Percentiles rank a stretch among this genome's conserved stretches.
Conservation (phyloP, 2,888 invertebrate genomes). For the Parnassius glacialis region DNA sequence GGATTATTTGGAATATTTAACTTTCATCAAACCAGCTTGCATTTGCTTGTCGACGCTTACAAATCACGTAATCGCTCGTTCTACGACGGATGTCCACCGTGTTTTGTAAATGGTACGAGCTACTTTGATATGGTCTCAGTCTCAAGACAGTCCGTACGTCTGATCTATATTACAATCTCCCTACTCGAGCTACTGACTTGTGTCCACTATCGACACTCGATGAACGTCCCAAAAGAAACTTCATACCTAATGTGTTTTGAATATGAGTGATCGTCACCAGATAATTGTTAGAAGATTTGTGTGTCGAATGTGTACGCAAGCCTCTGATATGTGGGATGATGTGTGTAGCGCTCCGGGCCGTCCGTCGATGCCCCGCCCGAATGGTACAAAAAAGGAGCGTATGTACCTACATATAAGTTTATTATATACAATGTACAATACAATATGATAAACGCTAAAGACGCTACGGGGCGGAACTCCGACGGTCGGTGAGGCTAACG, state of each 20-base stretch:
- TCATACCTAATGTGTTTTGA: neutral
- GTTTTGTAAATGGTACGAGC: constrained; percentile 52
- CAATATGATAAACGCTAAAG: constrained; percentile 69
- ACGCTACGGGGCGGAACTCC: constrained; percentile 62
- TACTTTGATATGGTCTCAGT: constrained; percentile 80
- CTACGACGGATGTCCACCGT: constrained; percentile 71
- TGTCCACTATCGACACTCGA: constrained; percentile 56
- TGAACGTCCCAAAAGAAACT: constrained; percentile 2
- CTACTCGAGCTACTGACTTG: constrained; percentile 75
- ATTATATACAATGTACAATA: constrained; percentile 79
- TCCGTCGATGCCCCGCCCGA: constrained; percentile 55
- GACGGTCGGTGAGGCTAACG: constrained; percentile 55
- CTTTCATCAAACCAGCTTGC: constrained; percentile 49
- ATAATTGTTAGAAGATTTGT: constrained; percentile 26
- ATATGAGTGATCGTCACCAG: constrained; percentile 6
- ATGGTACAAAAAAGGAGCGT: constrained; percentile 69
- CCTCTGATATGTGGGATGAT: constrained; percentile 78
- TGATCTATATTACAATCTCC: constrained; percentile 75
- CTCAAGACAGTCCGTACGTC: constrained; percentile 78
- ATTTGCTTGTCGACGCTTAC: constrained; percentile 42
- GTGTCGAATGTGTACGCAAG: constrained; percentile 65
- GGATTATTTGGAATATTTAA: constrained; percentile 61
- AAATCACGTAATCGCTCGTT: constrained; percentile 56
- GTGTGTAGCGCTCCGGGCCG: constrained; percentile 69
- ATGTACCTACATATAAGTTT: constrained; percentile 65